Evolutionary conservation across 2,797 vertebrate species (phyloP).

Genomic region (Hydrolagus colliei): DNA sequence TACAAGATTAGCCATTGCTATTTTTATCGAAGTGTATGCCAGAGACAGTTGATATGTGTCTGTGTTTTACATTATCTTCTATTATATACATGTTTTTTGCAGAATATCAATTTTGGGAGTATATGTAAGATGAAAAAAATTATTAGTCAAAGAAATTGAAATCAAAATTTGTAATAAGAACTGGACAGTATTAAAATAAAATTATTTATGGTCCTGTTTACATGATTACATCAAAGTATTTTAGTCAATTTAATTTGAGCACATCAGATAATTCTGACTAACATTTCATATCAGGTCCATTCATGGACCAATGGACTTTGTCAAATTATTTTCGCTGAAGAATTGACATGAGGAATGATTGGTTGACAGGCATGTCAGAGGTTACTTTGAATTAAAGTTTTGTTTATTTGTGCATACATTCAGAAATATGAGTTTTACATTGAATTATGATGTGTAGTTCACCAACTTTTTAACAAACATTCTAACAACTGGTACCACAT

Average conservation of each 20-base stretch:
- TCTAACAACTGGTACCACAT: background rate
- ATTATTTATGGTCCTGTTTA: constrained; percentile 12
- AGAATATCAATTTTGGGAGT: background rate
- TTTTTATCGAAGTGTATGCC: background rate
- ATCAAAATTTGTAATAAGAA: background rate
- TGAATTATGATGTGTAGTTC: background rate
- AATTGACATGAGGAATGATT: background rate
- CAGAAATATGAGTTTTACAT: background rate
- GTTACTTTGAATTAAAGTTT: background rate
- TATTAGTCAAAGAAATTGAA: too few species aligned
- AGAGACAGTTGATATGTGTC: background rate
- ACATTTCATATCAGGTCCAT: constrained; percentile 4
- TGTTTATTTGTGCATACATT: constrained; percentile 7
- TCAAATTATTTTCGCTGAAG: constrained; percentile 12
- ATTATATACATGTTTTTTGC: background rate
- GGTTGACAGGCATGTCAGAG: background rate
- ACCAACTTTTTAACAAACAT: background rate
- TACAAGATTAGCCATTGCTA: background rate
- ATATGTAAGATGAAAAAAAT: too few species aligned
- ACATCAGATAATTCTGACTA: background rate
- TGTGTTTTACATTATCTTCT: background rate
- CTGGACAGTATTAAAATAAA: background rate
- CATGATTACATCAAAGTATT: constrained; percentile 26
- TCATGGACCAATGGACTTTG: constrained; percentile 8
- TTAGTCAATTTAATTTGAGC: constrained; percentile 8